Conservation (phyloP, 1,140 invertebrate genomes). For the Pseudomyrmex cubaensis region DNA sequence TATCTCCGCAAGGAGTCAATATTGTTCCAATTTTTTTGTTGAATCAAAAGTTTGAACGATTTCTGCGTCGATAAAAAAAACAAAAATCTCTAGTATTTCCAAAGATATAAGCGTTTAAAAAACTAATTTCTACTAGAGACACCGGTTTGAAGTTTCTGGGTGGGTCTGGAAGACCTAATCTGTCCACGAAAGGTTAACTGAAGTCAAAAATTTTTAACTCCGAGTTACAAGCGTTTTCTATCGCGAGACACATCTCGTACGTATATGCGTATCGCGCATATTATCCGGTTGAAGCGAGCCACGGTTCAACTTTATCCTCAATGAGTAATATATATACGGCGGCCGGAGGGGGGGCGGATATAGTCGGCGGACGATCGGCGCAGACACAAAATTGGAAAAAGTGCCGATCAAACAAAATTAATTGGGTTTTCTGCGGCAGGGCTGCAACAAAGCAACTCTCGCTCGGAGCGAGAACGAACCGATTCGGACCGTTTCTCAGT, state of each 20-base stretch:
- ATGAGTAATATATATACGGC: not conserved
- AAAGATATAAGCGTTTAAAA: too few species aligned
- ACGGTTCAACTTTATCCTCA: slow-evolving; percentile 49
- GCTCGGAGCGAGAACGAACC: slow-evolving; percentile 30
- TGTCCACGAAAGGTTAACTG: not conserved
- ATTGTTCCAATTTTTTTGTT: too few species aligned
- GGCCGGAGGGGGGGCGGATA: not conserved
- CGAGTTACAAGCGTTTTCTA: not conserved
- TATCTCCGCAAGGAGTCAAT: too few species aligned
- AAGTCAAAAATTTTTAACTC: slow-evolving; percentile 18
- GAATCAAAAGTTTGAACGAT: too few species aligned
- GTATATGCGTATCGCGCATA: slow-evolving; percentile 19
- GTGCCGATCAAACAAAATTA: slow-evolving; percentile 67
- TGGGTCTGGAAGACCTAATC: too few species aligned
- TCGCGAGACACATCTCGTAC: not conserved
- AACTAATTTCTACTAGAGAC: too few species aligned
- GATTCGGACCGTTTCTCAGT: slow-evolving; percentile 20
- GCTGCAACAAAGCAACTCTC: slow-evolving; percentile 66
- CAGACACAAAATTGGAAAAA: slow-evolving; percentile 61
- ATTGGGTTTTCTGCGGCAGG: slow-evolving; percentile 52
- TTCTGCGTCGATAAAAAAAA: too few species aligned
- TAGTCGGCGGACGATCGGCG: not conserved
- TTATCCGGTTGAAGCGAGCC: slow-evolving; percentile 33
- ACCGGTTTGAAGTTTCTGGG: too few species aligned
- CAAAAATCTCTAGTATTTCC: too few species aligned